Conservation (phyloP, 30 jellyfish, hydroid and myxozoan species). For the Aurelia sp. region DNA sequence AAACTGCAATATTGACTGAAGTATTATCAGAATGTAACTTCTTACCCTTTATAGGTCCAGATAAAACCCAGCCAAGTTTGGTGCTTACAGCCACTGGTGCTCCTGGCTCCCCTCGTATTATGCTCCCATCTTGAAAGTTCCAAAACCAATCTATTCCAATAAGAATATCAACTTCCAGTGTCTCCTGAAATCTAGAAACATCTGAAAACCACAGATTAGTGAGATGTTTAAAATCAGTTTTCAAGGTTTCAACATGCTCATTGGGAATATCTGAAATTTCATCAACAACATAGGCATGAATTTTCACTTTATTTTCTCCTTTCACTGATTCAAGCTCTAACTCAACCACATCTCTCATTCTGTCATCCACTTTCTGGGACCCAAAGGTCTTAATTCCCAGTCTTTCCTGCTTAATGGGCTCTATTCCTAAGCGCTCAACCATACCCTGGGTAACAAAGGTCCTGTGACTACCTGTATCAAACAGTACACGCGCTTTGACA, state of each 20-base stretch:
- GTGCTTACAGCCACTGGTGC: slow-evolving; percentile 56
- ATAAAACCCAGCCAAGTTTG: slow-evolving; percentile 40
- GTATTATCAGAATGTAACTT: no score
- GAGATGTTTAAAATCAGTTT: slow-evolving; percentile 29
- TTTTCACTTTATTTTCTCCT: no score
- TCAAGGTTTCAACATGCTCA: slow-evolving; percentile 25
- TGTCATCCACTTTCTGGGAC: neutral
- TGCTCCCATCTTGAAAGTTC: slow-evolving; percentile 34
- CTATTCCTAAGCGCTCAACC: neutral
- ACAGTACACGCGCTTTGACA: no score
- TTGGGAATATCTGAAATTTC: slow-evolving; percentile 14
- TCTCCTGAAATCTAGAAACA: neutral
- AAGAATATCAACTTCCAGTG: slow-evolving; percentile 8
- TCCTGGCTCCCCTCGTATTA: slow-evolving; percentile 56
- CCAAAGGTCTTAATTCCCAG: slow-evolving; percentile 22
- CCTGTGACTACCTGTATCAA: slow-evolving; percentile 63
- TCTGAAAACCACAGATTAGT: slow-evolving; percentile 13
- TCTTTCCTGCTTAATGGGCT: slow-evolving; percentile 13
- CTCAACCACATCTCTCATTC: no score
- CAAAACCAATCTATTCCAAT: slow-evolving; percentile 22
- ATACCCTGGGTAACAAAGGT: no score
- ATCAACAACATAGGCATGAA: no score
- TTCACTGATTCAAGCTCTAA: no score
- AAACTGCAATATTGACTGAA: neutral
- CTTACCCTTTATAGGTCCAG: slow-evolving; percentile 35